Conservation (phyloP, 37 sponge, comb jelly and placozoan species). For the Oscarella lobularis region DNA sequence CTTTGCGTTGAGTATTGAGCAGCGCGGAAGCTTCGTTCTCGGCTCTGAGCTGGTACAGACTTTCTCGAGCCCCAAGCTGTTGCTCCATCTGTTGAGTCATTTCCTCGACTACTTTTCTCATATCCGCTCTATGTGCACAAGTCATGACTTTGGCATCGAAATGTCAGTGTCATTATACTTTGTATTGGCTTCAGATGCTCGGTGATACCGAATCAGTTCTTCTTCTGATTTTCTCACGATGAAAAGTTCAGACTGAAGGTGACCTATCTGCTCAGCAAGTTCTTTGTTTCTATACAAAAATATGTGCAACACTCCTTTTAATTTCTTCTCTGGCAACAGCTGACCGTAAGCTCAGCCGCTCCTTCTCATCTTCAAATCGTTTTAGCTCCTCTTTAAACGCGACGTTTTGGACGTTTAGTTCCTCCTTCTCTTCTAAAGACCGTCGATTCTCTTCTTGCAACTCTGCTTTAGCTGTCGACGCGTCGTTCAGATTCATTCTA, state of each 20-base stretch:
- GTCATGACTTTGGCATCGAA: too few species aligned
- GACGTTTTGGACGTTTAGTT: too few species aligned
- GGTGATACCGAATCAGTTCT: background rate
- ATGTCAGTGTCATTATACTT: background rate
- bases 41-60: slow-evolving; percentile 38
- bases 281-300: background rate
- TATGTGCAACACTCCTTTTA: background rate
- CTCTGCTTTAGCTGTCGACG: background rate
- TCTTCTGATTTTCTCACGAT: background rate
- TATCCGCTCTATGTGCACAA: slow-evolving; percentile 45
- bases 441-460: too few species aligned
- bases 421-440: too few species aligned
- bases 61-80: slow-evolving; percentile 36
- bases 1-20: background rate
- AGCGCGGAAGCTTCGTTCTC: slow-evolving; percentile 28
- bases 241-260: background rate
- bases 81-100: slow-evolving; percentile 59
- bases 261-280: background rate
- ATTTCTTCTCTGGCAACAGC: background rate
- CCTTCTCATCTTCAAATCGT: too few species aligned
- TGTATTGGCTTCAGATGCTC: background rate
- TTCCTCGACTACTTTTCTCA: slow-evolving; percentile 35
- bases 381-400: too few species aligned
- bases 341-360: too few species aligned
- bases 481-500: background rate